Percentiles rank a stretch among this genome's conserved stretches.
phyloP scores from a whole-genome alignment of 2,113 vertebrate genomes.

The Thermophis baileyi region DNA sequence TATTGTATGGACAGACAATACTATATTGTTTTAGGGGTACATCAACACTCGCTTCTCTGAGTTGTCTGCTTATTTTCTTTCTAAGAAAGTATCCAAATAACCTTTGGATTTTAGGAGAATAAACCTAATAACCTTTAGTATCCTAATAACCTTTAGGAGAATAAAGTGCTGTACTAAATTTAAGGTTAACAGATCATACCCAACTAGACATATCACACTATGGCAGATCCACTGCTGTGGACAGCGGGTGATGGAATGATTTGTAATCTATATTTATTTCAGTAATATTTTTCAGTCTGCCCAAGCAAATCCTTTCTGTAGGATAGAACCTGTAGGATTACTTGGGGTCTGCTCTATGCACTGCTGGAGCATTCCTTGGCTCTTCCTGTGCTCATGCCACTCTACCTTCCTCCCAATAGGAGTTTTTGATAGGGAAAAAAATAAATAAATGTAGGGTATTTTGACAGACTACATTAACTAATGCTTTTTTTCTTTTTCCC shows the following conservation, averaged over 20 bases:
- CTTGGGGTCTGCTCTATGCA: neutral
- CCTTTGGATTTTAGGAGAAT: too few relatives aligned
- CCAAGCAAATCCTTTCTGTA: neutral
- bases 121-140: neutral
- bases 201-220: neutral
- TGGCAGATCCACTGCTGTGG: neutral
- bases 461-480: neutral
- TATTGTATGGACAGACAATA: neutral
- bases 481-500: neutral
- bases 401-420: neutral
- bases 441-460: neutral
- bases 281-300: neutral
- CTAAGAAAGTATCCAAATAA: neutral
- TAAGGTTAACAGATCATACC: neutral
- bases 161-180: neutral
- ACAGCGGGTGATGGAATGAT: neutral
- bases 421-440: neutral
- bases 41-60: neutral
- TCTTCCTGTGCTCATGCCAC: neutral
- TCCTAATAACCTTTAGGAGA: neutral
- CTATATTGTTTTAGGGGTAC: neutral
- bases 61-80: neutral
- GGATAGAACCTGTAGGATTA: neutral
- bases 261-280: neutral
- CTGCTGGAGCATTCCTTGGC: neutral